phyloP scores from a whole-genome alignment of 1,140 invertebrate genomes.

The Ericerus pela region DNA sequence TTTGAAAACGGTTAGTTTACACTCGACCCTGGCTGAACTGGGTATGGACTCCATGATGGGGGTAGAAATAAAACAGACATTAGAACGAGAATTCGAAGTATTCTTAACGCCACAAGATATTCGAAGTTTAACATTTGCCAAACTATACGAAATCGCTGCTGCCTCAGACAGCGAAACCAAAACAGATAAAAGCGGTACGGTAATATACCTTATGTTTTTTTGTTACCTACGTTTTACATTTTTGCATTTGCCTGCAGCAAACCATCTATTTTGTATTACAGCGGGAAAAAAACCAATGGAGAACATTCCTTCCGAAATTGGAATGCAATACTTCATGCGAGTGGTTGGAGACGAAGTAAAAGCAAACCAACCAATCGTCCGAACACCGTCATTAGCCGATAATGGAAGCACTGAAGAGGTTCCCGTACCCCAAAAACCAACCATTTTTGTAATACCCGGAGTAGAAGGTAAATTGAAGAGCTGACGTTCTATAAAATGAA shows the following conservation, averaged over 20 bases:
- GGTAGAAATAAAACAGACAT: conserved; percentile 67
- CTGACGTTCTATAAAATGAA: too few relatives aligned
- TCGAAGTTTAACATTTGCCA: conserved; percentile 38
- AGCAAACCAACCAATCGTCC: conserved; percentile 32
- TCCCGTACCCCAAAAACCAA: neutral
- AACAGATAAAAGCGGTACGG: neutral
- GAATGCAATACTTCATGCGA: conserved; percentile 36
- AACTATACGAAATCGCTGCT: conserved; percentile 35
- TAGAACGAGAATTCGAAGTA: conserved; percentile 68
- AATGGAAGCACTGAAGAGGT: conserved; percentile 27
- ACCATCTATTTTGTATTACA: too few relatives aligned
- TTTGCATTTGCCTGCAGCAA: too few relatives aligned
- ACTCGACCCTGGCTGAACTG: conserved; percentile 59
- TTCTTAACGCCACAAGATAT: conserved; percentile 64
- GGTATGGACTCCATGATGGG: conserved; percentile 73
- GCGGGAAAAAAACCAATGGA: neutral
- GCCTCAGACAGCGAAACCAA: conserved; percentile 23
- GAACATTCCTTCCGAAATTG: conserved; percentile 22
- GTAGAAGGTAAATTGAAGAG: conserved; percentile 42
- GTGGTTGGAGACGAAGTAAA: conserved; percentile 39
- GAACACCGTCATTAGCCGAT: conserved; percentile 34
- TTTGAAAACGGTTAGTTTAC: conserved; percentile 40
- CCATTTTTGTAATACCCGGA: conserved; percentile 60
- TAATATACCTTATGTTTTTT: too few relatives aligned
- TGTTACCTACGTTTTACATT: too few relatives aligned